Percentiles rank a stretch among this genome's conserved stretches.
phyloP scores from a whole-genome alignment of 2,113 vertebrate species.

The Hyla sarda region DNA sequence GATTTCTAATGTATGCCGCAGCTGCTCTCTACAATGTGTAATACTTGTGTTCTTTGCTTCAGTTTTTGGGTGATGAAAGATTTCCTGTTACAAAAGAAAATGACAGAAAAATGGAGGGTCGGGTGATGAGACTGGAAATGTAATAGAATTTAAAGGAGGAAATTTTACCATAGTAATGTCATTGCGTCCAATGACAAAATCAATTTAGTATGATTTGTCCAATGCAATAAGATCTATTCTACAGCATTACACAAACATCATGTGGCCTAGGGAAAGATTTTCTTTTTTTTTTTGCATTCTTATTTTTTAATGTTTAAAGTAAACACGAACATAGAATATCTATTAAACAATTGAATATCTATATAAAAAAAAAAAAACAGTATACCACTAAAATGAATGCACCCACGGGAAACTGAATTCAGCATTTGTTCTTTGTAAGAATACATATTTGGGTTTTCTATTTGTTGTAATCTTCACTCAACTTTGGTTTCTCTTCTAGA shows the following conservation, averaged over 20 bases:
- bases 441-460: not conserved
- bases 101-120: constrained; percentile 13
- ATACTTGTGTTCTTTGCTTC: constrained; percentile 23
- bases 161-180: constrained; percentile 47
- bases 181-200: constrained; percentile 47
- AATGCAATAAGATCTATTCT: constrained; percentile 13
- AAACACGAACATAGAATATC: not conserved
- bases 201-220: constrained; percentile 35
- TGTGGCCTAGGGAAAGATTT: not conserved
- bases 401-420: not conserved
- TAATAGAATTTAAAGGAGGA: constrained; percentile 45
- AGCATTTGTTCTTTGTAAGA: no score
- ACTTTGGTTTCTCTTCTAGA: no score
- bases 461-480: not conserved
- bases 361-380: not conserved
- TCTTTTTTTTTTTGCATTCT: not conserved
- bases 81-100: constrained; percentile 41
- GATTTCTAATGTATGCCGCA: constrained; percentile 41
- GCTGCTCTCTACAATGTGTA: constrained; percentile 24
- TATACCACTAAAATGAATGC: not conserved
- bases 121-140: constrained; percentile 15
- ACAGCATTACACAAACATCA: not conserved
- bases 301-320: not conserved
- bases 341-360: not conserved
- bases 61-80: constrained; percentile 43